Percentiles rank a stretch among this genome's conserved stretches.
Conservation (phyloP, 2,113 vertebrate species). For the Ammodytes marinus region DNA sequence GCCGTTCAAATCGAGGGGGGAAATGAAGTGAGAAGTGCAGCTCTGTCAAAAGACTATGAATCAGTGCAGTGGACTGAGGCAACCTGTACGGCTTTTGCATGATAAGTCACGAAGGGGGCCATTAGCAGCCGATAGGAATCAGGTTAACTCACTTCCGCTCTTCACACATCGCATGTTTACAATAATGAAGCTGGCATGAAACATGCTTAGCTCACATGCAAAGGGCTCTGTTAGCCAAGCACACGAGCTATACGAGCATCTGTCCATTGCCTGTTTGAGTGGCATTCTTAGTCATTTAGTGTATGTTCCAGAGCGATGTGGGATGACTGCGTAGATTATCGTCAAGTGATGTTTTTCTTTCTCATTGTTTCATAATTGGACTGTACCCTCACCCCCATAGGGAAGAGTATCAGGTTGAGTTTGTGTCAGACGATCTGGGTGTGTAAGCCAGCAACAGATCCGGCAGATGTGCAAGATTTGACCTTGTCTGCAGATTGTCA, state of each 20-base stretch:
- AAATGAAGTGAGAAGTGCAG: conserved; percentile 34
- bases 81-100: conserved; percentile 28
- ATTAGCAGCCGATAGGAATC: conserved; percentile 28
- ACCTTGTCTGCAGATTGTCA: too few relatives aligned
- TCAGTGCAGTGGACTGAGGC: conserved; percentile 16
- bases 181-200: conserved; percentile 32
- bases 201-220: conserved; percentile 29
- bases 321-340: not conserved
- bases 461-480: too few relatives aligned
- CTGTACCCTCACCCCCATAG: too few relatives aligned
- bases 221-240: not conserved
- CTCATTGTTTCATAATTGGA: too few relatives aligned
- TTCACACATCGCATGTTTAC: conserved; percentile 38
- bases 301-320: not conserved
- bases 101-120: conserved; percentile 22
- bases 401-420: too few relatives aligned
- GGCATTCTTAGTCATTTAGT: not conserved
- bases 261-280: not conserved
- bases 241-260: not conserved
- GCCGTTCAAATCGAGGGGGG: conserved; percentile 8
- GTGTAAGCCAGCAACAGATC: too few relatives aligned
- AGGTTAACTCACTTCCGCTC: conserved; percentile 4
- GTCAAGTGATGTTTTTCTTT: too few relatives aligned
- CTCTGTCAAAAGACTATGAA: conserved; percentile 28
- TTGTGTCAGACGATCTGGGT: too few relatives aligned